These are phyloP conservation scores for Pandemis cinnamomeana DNA, from an alignment of 2,888 invertebrate genomes.

Conservation along the genomic window DNA sequence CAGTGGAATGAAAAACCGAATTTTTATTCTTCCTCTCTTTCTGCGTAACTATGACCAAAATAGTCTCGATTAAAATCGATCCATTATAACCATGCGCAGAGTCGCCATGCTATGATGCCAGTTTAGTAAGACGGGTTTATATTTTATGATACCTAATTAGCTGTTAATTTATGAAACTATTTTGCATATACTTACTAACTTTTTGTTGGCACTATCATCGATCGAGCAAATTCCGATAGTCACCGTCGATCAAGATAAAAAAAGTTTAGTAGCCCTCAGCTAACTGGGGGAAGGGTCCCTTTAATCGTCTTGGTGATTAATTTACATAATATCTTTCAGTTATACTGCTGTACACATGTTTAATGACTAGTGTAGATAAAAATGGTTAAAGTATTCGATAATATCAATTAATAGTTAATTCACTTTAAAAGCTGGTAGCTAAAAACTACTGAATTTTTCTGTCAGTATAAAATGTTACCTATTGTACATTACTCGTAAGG, in stretches of 20 bases:
- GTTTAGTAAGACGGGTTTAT: background rate
- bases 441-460: background rate
- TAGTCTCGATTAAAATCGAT: background rate
- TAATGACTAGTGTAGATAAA: conserved; percentile 35
- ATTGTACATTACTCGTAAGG: too few species aligned
- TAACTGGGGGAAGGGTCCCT: conserved; percentile 45
- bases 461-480: too few species aligned
- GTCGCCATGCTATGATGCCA: background rate
- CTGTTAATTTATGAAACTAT: conserved; percentile 27
- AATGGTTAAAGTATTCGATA: conserved; percentile 18
- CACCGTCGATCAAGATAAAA: conserved; percentile 61
- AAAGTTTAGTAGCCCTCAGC: conserved; percentile 59
- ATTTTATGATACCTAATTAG: conserved; percentile 19
- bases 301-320: conserved; percentile 76
- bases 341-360: conserved; percentile 38
- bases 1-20: too few species aligned
- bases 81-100: background rate
- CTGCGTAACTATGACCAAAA: too few species aligned
- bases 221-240: conserved; percentile 69
- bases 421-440: background rate
- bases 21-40: too few species aligned
- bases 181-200: conserved; percentile 46
- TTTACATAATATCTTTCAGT: conserved; percentile 78
- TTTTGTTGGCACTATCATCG: conserved; percentile 57
- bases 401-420: conserved; percentile 10